Evolutionary conservation across 2,888 invertebrate species (phyloP), one percentile per base, ranked within the genome.

Genomic region (Antheraea yamamai): DNA sequence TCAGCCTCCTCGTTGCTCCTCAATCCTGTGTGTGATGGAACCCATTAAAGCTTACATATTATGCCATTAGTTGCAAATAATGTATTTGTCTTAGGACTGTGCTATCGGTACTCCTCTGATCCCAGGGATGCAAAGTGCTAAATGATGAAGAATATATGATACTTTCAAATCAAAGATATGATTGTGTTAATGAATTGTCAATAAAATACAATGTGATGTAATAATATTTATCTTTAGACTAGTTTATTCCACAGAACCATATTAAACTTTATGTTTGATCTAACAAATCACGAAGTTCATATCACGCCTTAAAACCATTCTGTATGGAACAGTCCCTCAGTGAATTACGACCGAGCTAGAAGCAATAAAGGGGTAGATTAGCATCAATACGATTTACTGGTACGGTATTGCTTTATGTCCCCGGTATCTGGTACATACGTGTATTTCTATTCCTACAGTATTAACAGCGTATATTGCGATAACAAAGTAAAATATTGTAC

Each of bases 331-430:
- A 76, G 77, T 77, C 75, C 72, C 72, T 76, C 76, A 78, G 81
- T 83, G 80, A 85, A 80, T 84, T 81, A 84, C 81, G 78, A 82
- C 80, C 77, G 76, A 84, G 82, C 82, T 83, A 83, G 76, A 75
- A 79, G 81, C 79, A 80, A 80, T 86, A 82, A 86, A 83, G 81
- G 81, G 74, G 74, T 70, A 81, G 81, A 82, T 83, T 82, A 84
- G 79, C 81, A 85, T 81, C 81, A 81, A 77, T 78, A 83, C 78
- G 82, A 83, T 83, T 83, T 81, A 83, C 78, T 70, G 79, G 80
- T 79, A 80, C 79, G 73, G 78, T 75, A 30, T 78, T 81, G 80
- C 79, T 82, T 84, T 82, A 83, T 80, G 78, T 75, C 74, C 78
- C 73, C 77, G 7, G 39, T 39, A 39, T 39, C 70, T 70, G 70